Base-by-base conservation (phyloP, 2,888 invertebrate species). In the Hydropsyche betteni region DNA sequence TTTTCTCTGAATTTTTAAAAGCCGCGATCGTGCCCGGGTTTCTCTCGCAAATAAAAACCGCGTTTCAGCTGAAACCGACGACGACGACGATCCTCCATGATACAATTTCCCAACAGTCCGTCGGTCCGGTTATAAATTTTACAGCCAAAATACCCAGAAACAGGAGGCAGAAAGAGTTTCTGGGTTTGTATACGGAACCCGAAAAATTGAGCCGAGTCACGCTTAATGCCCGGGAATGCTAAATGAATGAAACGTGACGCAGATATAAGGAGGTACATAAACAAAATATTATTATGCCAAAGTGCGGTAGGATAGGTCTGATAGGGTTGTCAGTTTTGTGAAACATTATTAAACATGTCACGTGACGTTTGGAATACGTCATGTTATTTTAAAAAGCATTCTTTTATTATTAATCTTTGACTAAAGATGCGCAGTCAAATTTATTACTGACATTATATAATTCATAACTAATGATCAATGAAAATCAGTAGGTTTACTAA, bases 161-260 rank as follows among this genome's bases (percentile, higher is more conserved):
- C 16, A 7, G 10, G 53, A 14, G 16, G 16, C 24, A 16, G 24
- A 16, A 33, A 16, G 61, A 24, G 16, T 14, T 10, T 10, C 14
- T 7, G 55, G 55, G 55, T 7, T 5, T 14, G 53, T 33, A 6
- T 6, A 24, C 24, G 10, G 33, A 64, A 64, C 64, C 34, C 64
- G 64, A 64, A 64, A 64, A 64, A 64, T 64, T 64, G 64, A 36
- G 64, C 64, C 34, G 36, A 64, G 64, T 64, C 64, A 64, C 64
- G 64, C 36, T 36, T 64, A 64, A 64, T 64, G 64, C 36, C 64
- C 64, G 34, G 36, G 44, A 44, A 64, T 64, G 64, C 34, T 64
- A 64, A 64, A 64, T 64, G 64, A 64, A 64, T 36, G 64, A 36
- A 64, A 64, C 64, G 64, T 64, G 64, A 64, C 64, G 36, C 64